Evolutionary conservation across 2,888 invertebrate species (phyloP), one percentile per base, ranked within the genome.

Genomic region (Cataglyphis altisquamis): DNA sequence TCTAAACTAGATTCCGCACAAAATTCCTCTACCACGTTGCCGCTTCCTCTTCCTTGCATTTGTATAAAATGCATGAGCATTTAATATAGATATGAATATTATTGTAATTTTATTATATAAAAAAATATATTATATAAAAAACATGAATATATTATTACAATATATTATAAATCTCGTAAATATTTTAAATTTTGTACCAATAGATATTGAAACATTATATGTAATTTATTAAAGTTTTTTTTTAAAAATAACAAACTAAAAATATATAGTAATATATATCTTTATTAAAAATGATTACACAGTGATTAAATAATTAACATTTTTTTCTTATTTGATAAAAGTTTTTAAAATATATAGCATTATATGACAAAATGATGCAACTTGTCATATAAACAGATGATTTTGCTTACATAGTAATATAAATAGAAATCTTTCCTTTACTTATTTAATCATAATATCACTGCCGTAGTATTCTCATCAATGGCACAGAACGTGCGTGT

Each of bases 21-120:
- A 82, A 84, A 85, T 87, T 83, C 75, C 77, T 74, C 39, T 4
- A 91, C 92, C 67, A 78, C 78, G 91, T 93, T 91, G 91, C 91
- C 92, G 91, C 88, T 90, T 91, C 89, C 82, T 82, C 74, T 21
- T 48, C 29, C 18, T n/a, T 67, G 15, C 29, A 45, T 29, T 25
- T 29, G 25, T 9, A 48, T 57, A 60, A 57, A 45, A 67, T 39
- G 39, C 18, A 25, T 48, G 32, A 57, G 36, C 3, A 39, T 32
- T 52, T 4, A 21, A 57, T 36, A 15, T 60, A 3, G 25, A 29
- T 39, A 66, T n/a, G 4, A 2, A 64, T 41, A 72, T 64, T 52
- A 32, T 41, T 36, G 3, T 25, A 63, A 64, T 75, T 52, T 18
- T 36, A 60, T 18, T 21, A 1, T 57, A 39, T 21, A 29, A 10